These are phyloP conservation scores for Falco novaeseelandiae DNA, from an alignment of 2,797 vertebrate genomes.

Conservation along the genomic window DNA sequence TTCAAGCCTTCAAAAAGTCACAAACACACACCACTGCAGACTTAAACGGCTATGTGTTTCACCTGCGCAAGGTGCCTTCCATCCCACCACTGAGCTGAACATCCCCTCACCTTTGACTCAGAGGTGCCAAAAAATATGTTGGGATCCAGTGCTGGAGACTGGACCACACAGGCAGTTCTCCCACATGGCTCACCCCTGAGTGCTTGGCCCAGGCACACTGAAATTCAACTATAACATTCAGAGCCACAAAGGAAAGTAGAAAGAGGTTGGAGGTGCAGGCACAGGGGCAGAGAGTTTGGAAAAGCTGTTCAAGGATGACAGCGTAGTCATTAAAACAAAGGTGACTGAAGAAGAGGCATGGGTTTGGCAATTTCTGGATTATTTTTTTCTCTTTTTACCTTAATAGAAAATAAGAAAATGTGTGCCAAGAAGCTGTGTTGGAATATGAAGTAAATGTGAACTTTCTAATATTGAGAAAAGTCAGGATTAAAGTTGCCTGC, in stretches of 20 bases:
- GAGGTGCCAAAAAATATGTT: background rate
- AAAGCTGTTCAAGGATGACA: background rate
- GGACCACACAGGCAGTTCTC: background rate
- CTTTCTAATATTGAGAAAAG: background rate
- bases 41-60: background rate
- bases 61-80: background rate
- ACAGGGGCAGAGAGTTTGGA: background rate
- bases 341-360: background rate
- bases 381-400: background rate
- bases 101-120: background rate
- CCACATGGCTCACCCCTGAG: background rate
- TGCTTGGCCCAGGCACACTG: background rate
- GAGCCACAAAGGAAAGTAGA: background rate
- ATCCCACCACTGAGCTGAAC: background rate
- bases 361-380: background rate
- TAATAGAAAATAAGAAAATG: background rate
- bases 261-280: background rate
- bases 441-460: background rate
- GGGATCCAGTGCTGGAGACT: background rate
- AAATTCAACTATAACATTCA: background rate
- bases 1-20: background rate
- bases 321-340: background rate
- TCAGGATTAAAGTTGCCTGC: background rate
- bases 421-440: background rate
- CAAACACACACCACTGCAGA: background rate